phyloP scores from a whole-genome alignment of 2,888 invertebrate species.

The Andrena bucephala region DNA sequence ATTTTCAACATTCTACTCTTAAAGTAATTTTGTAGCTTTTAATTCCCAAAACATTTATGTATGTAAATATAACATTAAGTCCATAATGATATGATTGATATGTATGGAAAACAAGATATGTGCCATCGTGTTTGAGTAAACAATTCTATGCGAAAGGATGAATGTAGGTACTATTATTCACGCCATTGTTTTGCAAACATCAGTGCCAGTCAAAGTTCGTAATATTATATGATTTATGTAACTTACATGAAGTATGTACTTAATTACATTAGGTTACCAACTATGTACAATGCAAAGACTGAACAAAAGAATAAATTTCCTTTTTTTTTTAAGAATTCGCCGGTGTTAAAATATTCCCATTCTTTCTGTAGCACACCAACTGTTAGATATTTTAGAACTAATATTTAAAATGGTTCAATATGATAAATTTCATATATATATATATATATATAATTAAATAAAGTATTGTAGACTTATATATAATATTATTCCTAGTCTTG shows the following conservation, averaged over 20 bases:
- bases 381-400: neutral
- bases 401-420: neutral
- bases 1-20: neutral
- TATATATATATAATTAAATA: neutral
- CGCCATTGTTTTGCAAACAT: slow-evolving; percentile 31
- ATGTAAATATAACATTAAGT: slow-evolving; percentile 35
- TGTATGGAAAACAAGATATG: slow-evolving; percentile 32
- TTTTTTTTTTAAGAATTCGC: slow-evolving; percentile 46
- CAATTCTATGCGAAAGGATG: slow-evolving; percentile 24
- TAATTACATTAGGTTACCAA: slow-evolving; percentile 44
- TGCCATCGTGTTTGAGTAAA: slow-evolving; percentile 35
- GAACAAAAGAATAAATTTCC: slow-evolving; percentile 58
- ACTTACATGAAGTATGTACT: slow-evolving; percentile 20
- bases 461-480: slow-evolving; percentile 2
- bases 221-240: slow-evolving; percentile 39
- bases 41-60: slow-evolving; percentile 14
- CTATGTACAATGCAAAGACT: slow-evolving; percentile 66
- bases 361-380: neutral
- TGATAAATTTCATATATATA: neutral
- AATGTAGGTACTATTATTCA: slow-evolving; percentile 24
- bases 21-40: slow-evolving; percentile 11
- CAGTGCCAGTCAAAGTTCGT: slow-evolving; percentile 31
- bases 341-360: neutral
- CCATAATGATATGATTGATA: slow-evolving; percentile 26
- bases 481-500: slow-evolving; percentile 4